Conservation (phyloP, 2,888 invertebrate species). For the Callyntrura guangdongensis region DNA sequence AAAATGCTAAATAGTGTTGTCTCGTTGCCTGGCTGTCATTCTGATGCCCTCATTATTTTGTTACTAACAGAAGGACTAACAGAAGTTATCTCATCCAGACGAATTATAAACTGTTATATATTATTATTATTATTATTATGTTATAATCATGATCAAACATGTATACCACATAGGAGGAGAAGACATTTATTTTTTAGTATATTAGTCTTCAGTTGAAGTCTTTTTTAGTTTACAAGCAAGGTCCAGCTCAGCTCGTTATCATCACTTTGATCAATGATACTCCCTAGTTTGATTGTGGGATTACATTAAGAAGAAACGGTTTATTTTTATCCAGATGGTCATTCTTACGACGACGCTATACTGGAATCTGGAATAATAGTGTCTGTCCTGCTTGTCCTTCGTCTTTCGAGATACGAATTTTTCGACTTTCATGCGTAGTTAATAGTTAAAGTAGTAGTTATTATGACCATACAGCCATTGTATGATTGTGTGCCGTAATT, state of each 20-base stretch:
- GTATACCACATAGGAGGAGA: too few relatives aligned
- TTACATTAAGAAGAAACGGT: not conserved
- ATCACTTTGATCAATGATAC: conserved; percentile 1
- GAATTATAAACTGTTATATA: not conserved
- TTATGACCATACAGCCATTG: too few relatives aligned
- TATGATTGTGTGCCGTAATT: too few relatives aligned
- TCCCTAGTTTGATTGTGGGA: not conserved
- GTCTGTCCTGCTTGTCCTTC: not conserved
- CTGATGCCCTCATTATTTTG: too few relatives aligned
- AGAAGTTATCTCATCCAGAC: too few relatives aligned
- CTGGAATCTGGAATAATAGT: not conserved
- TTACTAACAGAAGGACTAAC: too few relatives aligned
- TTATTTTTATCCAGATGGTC: not conserved
- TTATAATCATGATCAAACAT: too few relatives aligned
- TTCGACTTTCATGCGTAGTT: too few relatives aligned
- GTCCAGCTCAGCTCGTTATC: conserved; percentile 14
- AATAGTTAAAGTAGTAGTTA: too few relatives aligned
- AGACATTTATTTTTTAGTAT: not conserved
- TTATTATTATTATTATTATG: not conserved
- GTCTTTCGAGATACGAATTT: too few relatives aligned
- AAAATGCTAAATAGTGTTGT: not conserved
- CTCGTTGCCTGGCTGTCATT: too few relatives aligned
- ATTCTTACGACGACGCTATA: not conserved
- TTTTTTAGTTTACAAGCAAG: conserved; percentile 15
- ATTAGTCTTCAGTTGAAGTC: not conserved